Evolutionary conservation across 1,140 invertebrate genomes (phyloP).

Genomic region (Papilio helenus): DNA sequence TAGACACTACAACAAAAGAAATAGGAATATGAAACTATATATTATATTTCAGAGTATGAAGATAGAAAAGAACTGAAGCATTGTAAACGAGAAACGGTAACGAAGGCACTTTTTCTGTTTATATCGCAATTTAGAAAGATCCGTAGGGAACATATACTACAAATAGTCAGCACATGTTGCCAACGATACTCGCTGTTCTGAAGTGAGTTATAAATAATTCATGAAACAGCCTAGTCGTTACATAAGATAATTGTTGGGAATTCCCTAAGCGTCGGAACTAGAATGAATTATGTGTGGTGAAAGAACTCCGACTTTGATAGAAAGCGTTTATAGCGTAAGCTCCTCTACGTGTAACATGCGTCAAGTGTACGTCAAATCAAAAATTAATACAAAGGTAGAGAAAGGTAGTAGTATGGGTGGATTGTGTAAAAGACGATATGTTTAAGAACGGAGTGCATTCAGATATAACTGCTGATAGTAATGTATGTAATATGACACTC

Average conservation of each 20-base stretch:
- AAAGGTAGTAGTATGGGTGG: no score
- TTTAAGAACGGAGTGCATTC: no score
- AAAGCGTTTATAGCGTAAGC: constrained; percentile 12
- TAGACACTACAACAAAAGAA: no score
- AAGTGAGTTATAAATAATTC: constrained; percentile 31
- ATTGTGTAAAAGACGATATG: no score
- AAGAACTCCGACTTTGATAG: constrained; percentile 23
- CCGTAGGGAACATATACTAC: background rate
- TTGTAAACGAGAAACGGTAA: background rate
- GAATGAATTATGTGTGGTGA: constrained; percentile 16
- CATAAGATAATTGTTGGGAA: constrained; percentile 35
- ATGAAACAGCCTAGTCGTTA: constrained; percentile 16
- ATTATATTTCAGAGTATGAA: no score
- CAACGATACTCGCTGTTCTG: constrained; percentile 2
- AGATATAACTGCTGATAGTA: no score
- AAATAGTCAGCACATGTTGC: background rate
- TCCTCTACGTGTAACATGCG: background rate
- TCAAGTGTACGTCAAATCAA: no score
- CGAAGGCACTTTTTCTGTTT: background rate
- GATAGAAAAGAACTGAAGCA: no score
- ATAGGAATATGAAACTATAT: no score
- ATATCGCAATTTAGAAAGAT: background rate
- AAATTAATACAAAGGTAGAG: no score
- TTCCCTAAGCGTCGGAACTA: constrained; percentile 35
- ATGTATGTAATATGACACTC: no score